Base-by-base conservation (phyloP, 2,113 vertebrate species). In the Hippocampus guttulatus region DNA sequence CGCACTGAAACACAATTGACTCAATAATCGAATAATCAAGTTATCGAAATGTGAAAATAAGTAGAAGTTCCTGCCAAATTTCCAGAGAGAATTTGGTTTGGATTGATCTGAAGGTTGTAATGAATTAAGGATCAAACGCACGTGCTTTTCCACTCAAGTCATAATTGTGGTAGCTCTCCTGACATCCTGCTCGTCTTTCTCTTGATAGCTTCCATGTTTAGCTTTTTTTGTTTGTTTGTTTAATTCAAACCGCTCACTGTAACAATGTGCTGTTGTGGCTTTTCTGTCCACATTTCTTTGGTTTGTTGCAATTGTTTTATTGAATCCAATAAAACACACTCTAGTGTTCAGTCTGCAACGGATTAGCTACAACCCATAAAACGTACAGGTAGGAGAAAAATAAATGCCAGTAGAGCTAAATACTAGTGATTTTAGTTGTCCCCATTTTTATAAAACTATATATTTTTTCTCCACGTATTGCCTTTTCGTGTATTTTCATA, bases 111-210 rank as follows among this genome's bases (percentile, higher is more conserved):
- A 10, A 70, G 57, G 74, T 73, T 82, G 68, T 77, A 75, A 88
- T 73, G 74, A 75, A 57, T 77, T 85, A 77, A 55, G 80, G 75
- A 88, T 88, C 76, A 88, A 85, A 89, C 83, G 75, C 77, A 81
- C 71, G 81, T 71, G 80, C 76, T 62, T 33, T 61, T 81, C 84
- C 81, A 85, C 86, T 83, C 87, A 87, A 84, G 85, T 83, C 69
- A 79, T 76, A 79, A 74, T n/a, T 30, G 75, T 84, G 86, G 90
- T 84, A 71, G 75, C 64, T 80, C 89, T 78, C 82, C 88, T 87
- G 88, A 89, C 87, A 77, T 90, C 84, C 81, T 85, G 85, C 88
- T 90, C 85, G 84, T 92, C 87, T 85, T 85, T 88, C 85, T 69
- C 67, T 51, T 88, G 87, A 91, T 91, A 75, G 81, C 75, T 88